Conservation (phyloP, 2,797 vertebrate species). For the Spheniscus humboldti region DNA sequence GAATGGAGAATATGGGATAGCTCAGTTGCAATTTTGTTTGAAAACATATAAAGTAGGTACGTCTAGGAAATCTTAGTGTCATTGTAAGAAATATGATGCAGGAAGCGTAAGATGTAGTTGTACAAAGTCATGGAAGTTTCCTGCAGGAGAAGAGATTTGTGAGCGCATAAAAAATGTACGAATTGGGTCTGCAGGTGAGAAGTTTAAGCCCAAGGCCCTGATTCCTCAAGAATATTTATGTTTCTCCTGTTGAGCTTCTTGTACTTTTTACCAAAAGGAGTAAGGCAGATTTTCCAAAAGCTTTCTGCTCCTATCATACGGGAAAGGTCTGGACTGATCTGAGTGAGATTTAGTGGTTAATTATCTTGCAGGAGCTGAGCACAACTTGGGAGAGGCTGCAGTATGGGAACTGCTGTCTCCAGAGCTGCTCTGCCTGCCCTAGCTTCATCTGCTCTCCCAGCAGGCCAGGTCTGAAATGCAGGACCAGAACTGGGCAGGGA, state of each 20-base stretch:
- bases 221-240: background rate
- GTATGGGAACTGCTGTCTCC: background rate
- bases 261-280: background rate
- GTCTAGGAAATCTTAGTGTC: background rate
- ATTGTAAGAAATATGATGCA: background rate
- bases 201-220: background rate
- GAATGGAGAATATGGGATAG: background rate
- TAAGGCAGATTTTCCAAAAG: background rate
- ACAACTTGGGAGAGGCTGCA: background rate
- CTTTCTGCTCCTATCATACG: background rate
- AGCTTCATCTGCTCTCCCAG: background rate
- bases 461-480: background rate
- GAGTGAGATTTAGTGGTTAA: background rate
- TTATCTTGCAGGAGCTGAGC: background rate
- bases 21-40: background rate
- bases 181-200: background rate
- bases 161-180: background rate
- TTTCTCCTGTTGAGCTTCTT: background rate
- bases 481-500: background rate
- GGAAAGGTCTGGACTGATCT: background rate
- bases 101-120: background rate
- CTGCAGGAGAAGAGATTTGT: background rate
- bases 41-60: background rate
- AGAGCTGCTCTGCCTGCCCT: background rate
- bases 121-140: background rate